Evolutionary conservation across 1,140 invertebrate species (phyloP), one percentile per base, ranked within the genome.

Genomic region (Achroia grisella): DNA sequence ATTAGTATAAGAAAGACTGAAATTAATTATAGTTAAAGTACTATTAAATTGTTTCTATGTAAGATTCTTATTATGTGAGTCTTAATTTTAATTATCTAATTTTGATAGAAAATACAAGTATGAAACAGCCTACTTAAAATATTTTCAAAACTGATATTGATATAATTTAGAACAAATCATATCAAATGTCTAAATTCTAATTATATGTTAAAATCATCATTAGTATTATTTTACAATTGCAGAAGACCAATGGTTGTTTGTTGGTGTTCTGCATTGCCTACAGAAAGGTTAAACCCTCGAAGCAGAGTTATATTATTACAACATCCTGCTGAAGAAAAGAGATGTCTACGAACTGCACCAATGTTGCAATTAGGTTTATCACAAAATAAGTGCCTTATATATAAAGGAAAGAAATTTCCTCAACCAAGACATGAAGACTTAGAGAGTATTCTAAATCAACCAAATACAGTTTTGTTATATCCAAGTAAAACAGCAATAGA

Each of bases 301-400:
- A 94, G 92, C 39, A 89, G 87, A 62, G 86, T 97, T 33, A 90
- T 96, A 49, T 89, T 98, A 46, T 86, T 98, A 1, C 96, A 98
- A 73, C 96, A 98, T 89, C 96, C 96, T 10, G 95, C 94, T 54
- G 96, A 98, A 89, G 94, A 96, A 64, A 95, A 95, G 78, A 87
- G 96, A 56, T 93, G 94, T 66, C 86, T 98, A 12, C 88, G 95
- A 47, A 98, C 96, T 13, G 95, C 94, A 13, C 93, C 94, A 8
- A 98, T 98, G 92, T 86, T 98, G 4, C 88, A 91, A 49, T 85
- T 95, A 36, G 91, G 92, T 30, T 74, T 98, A 44, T 85, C 89
- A 34, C 71, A 89, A 36, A 91, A 90, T 35, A 92, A 93, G 71
- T 97, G 95, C 86, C 71, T 93, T 50, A 91, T 92, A 48, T 91